Evolutionary conservation across 2,797 vertebrate species (phyloP), one percentile per base, ranked within the genome.

Genomic region (Tragopan temminckii): DNA sequence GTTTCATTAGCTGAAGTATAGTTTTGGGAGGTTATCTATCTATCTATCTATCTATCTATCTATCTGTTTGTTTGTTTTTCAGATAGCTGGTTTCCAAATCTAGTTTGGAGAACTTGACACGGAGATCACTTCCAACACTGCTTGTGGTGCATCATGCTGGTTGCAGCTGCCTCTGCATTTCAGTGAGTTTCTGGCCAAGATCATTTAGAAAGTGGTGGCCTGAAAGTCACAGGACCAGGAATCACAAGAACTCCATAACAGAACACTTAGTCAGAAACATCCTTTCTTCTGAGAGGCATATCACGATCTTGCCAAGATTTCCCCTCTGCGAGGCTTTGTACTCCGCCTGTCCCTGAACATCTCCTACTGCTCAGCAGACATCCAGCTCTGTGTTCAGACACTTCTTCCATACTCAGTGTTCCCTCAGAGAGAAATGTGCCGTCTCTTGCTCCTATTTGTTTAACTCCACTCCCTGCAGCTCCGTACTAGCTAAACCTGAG

Each of bases 381-480:
- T 80, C 31, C 82, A 93, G 72, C 87, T 81, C 82, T 83, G 77
- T 29, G 85, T 57, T 89, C 64, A 76, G 77, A 76, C 57, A 63
- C 83, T 93, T 94, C 85, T 93, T 82, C 91, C 88, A 88, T 84
- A 76, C 75, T 93, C 84, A 61, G 31, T 69, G 42, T 94, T 76
- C 25, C 50, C 21, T 88, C 80, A 8, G 33, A 84, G 38, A 74
- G 71, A 94, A 93, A 92, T 29, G 74, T 92, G 80, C 82, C 80
- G 53, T 88, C 74, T 92, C 64, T 42, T 42, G 48, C 52, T 80
- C 85, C 82, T 91, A 23, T 67, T n/a, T n/a, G 36, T 76, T 42
- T 55, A 40, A 52, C 79, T 92, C 46, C 33, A 23, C 43, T 79
- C 94, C 58, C 40, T 27, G 17, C 70, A 91, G 80, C 91, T 89